Conservation (phyloP, 2,797 vertebrate genomes). For the Meda fulgida region DNA sequence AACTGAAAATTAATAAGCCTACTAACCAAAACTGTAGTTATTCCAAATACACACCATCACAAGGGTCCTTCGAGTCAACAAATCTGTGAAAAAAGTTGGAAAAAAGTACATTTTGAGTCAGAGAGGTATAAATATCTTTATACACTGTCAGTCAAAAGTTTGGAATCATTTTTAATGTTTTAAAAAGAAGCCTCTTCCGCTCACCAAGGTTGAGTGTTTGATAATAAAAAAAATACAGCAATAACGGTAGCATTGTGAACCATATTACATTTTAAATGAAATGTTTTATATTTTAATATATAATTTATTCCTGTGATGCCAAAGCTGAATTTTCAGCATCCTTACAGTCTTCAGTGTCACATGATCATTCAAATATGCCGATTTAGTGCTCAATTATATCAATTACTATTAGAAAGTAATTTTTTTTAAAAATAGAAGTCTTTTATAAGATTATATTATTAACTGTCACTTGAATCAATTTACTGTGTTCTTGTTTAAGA, state of each 20-base stretch:
- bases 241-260: neutral
- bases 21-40: constrained; percentile 50
- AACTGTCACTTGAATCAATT: neutral
- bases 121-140: neutral
- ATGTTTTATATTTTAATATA: neutral
- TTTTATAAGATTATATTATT: neutral
- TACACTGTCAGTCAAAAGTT: neutral
- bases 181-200: neutral
- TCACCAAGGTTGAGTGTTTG: neutral
- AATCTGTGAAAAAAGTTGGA: constrained; percentile 62
- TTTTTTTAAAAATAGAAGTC: too few relatives aligned
- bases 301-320: neutral
- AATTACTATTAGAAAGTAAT: too few relatives aligned
- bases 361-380: neutral
- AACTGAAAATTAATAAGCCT: neutral
- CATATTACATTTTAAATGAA: neutral
- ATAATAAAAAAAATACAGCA: neutral
- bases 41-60: constrained; percentile 73
- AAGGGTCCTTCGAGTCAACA: constrained; percentile 69
- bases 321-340: neutral
- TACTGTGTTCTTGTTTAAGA: neutral
- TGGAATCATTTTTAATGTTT: neutral
- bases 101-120: neutral
- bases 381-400: neutral
- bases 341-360: neutral